Evolutionary conservation across 1,140 invertebrate genomes (phyloP), one percentile per base, ranked within the genome.

Genomic region (Tetraneura akinire): DNA sequence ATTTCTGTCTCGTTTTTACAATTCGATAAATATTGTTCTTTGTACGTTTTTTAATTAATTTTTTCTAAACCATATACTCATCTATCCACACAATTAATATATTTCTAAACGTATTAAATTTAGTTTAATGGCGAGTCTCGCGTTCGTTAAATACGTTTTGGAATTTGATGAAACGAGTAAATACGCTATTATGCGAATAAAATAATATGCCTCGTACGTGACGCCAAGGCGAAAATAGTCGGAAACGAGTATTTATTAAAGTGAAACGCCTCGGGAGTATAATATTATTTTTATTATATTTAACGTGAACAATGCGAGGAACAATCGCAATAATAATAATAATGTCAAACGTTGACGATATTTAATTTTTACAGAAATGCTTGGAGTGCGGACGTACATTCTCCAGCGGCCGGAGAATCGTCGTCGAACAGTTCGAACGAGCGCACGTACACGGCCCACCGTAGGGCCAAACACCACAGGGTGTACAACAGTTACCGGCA

Each of bases 351-450:
- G 55, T 6, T 4, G 13, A 26, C 14, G 57, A 14, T 21, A 21
- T 26, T 29, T 29, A 18, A 29, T 29, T 64, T 11, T 9, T 18
- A 18, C 45, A 81, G 80, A 51, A 70, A 81, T 55, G 68, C 66
- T 26, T 71, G 66, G 53, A 62, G 51, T 32, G 37, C 45, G 18
- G 80, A 64, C 47, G 47, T 29, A 45, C 80, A 74, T 18, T 51
- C 49, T 13, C 55, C 70, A 37, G 23, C 26, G 18, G 66, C 49
- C 49, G 80, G 49, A 16, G 55, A 16, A 32, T 81, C 80, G 23
- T 81, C 80, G 57, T 70, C 80, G 53, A 81, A 55, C 53, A 81
- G 80, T 21, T 81, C 80, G 51, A 78, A 62, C 42, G 74, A 78
- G 0, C 53, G 55, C 37, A 42, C 51, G 9, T 78, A 60, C 37